Conservation (phyloP, 2,888 invertebrate genomes). For the Trisateles emortualis region DNA sequence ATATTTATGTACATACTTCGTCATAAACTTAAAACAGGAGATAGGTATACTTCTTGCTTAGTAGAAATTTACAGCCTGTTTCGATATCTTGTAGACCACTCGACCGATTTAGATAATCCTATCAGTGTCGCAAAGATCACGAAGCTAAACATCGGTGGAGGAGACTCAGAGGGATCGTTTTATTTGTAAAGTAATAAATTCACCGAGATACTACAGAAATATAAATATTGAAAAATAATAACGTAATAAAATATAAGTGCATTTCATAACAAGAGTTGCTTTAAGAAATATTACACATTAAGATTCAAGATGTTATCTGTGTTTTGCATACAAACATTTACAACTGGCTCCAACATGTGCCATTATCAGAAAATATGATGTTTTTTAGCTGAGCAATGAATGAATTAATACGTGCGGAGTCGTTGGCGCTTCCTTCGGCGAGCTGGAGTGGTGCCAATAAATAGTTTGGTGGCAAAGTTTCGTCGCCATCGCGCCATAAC, state of each 20-base stretch:
- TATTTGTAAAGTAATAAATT: conserved; percentile 23
- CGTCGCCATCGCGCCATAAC: conserved; percentile 69
- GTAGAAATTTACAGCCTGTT: conserved; percentile 11
- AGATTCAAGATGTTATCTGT: conserved; percentile 26
- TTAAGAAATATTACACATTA: conserved; percentile 24
- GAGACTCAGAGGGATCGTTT: conserved; percentile 12
- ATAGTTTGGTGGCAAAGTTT: conserved; percentile 75
- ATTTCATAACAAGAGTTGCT: conserved; percentile 19
- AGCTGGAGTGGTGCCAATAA: conserved; percentile 80
- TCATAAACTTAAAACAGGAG: conserved; percentile 10
- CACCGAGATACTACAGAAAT: not conserved
- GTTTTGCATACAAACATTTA: conserved; percentile 50
- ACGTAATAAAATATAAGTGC: conserved; percentile 33
- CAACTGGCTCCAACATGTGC: conserved; percentile 64
- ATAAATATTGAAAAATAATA: conserved; percentile 31
- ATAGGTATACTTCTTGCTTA: conserved; percentile 10
- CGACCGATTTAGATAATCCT: conserved; percentile 37
- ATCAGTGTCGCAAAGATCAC: conserved; percentile 25
- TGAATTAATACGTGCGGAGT: conserved; percentile 68
- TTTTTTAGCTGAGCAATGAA: conserved; percentile 79
- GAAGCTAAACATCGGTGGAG: conserved; percentile 26
- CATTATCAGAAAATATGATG: conserved; percentile 75
- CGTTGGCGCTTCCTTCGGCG: conserved; percentile 61
- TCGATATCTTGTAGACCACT: conserved; percentile 16
- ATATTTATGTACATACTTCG: conserved; percentile 8